Evolutionary conservation across 2,888 invertebrate genomes (phyloP).

Genomic region (Parnassius apollo): DNA sequence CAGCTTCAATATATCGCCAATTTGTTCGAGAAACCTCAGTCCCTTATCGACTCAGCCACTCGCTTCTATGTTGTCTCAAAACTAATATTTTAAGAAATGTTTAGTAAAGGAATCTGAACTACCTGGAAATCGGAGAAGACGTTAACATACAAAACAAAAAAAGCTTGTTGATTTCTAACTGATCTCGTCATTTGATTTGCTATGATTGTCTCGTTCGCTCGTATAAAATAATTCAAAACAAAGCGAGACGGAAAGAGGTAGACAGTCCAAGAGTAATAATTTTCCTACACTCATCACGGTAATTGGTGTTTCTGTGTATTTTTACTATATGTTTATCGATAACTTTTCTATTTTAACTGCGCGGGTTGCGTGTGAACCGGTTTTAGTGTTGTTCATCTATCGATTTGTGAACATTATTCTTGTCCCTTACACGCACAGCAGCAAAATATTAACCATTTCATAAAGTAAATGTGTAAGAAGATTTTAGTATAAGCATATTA

Average conservation of each 20-base stretch:
- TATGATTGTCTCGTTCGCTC: constrained; percentile 26
- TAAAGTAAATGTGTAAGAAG: no score
- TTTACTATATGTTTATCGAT: constrained; percentile 52
- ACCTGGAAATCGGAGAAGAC: constrained; percentile 30
- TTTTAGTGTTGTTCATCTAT: constrained; percentile 34
- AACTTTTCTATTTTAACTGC: constrained; percentile 45
- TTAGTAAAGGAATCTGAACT: constrained; percentile 23
- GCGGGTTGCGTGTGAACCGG: constrained; percentile 36
- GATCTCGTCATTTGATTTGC: constrained; percentile 44
- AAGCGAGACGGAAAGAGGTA: constrained; percentile 45
- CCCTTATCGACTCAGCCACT: no score
- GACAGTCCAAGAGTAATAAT: constrained; percentile 43
- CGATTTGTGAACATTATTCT: constrained; percentile 1
- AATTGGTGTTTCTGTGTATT: constrained; percentile 49
- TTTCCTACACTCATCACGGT: constrained; percentile 51
- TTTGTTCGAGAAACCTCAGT: no score
- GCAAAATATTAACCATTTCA: background rate
- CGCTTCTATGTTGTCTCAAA: background rate
- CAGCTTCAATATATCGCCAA: no score
- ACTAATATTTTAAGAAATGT: background rate
- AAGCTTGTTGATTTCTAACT: constrained; percentile 38
- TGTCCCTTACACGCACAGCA: background rate
- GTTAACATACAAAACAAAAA: constrained; percentile 40
- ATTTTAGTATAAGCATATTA: no score
- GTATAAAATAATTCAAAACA: constrained; percentile 28